A percentile compares a stretch with the other conserved stretches of the same genome.
phyloP scores from a whole-genome alignment of 2,113 vertebrate species.

The Phasianus colchicus region DNA sequence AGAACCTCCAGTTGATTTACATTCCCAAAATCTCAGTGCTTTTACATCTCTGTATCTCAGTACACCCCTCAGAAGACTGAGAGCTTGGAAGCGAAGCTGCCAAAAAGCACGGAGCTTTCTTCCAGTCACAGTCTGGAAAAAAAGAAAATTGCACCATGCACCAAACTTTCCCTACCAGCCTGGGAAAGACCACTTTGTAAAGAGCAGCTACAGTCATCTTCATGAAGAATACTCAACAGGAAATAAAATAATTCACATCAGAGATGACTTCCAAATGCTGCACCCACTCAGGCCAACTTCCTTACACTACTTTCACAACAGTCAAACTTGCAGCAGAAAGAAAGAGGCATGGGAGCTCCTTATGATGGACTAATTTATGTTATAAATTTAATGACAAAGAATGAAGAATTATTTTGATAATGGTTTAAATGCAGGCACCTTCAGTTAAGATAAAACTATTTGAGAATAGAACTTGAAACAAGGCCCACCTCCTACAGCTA shows the following conservation, averaged over 20 bases:
- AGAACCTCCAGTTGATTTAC: background rate
- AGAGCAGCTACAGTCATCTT: background rate
- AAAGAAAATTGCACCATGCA: background rate
- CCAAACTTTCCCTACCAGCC: background rate
- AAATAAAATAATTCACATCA: background rate
- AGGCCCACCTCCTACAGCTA: background rate
- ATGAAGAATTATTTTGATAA: background rate
- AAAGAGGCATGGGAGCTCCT: background rate
- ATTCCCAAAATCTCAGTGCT: background rate
- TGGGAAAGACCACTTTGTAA: background rate
- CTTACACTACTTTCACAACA: rapidly evolving
- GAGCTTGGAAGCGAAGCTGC: background rate
- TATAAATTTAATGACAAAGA: background rate
- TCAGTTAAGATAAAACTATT: background rate
- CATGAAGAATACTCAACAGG: background rate
- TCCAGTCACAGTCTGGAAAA: background rate
- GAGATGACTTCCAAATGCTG: background rate
- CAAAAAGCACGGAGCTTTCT: background rate
- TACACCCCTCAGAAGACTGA: background rate
- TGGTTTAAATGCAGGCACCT: background rate
- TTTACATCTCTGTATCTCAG: background rate
- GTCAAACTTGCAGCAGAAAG: background rate
- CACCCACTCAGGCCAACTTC: background rate
- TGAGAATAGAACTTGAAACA: background rate
- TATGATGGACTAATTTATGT: rapidly evolving